Evolutionary conservation across 92 coral and sea anemone genomes (phyloP).

Genomic region (Porites rus): DNA sequence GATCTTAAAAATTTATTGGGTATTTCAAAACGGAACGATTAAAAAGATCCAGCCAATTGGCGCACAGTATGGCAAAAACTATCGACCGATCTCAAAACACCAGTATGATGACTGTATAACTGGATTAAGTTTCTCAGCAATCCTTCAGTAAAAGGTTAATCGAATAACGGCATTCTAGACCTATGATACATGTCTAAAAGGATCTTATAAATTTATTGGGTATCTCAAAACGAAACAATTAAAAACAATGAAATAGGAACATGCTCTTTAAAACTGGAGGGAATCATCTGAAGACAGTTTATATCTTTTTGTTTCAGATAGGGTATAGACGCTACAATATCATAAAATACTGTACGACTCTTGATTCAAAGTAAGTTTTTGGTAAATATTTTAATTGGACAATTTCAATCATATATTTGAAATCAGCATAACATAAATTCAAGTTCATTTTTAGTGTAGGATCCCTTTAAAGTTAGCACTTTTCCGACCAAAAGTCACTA

Average conservation of each 20-base stretch:
- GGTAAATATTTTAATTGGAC: conserved; percentile 69
- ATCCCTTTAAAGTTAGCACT: conserved; percentile 51
- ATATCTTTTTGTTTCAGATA: conserved; percentile 61
- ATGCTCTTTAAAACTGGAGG: conserved; percentile 62
- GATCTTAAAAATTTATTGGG: neutral
- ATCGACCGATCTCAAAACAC: no score
- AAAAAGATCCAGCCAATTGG: neutral
- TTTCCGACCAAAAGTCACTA: conserved; percentile 51
- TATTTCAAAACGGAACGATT: neutral
- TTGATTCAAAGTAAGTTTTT: conserved; percentile 60
- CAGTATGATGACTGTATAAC: no score
- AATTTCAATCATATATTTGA: conserved; percentile 56
- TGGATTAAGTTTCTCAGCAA: no score
- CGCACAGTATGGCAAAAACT: neutral
- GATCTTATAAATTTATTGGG: no score
- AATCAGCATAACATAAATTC: conserved; percentile 34
- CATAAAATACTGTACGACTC: conserved; percentile 25
- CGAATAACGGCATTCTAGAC: neutral
- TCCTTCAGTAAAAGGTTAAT: no score
- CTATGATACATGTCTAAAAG: neutral
- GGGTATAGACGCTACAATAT: conserved; percentile 49
- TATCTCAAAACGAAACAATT: neutral
- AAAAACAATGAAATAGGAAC: conserved; percentile 38
- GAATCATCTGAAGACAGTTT: conserved; percentile 54
- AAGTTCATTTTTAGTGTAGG: conserved; percentile 61